Base-by-base conservation (phyloP, 2,113 vertebrate genomes). In the Murina feae region DNA sequence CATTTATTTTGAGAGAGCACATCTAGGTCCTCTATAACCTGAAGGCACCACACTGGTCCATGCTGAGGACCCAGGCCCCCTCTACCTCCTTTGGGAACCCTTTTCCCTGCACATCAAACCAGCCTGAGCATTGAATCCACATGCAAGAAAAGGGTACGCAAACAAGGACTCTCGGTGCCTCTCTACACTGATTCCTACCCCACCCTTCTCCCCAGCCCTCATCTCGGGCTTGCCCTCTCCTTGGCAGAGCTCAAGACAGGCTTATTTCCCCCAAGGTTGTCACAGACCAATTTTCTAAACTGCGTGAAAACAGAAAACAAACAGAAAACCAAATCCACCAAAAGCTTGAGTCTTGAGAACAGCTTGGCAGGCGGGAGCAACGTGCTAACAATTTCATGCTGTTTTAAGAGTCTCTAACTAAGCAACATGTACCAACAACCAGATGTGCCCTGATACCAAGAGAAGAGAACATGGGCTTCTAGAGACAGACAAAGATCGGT, bases 381-480 rank as follows among this genome's bases (percentile, higher is more conserved):
- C 80, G 93, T 93, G 97, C 96, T 97, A 97, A 97, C 96, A 96
- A 97, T 96, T 97, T 97, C 97, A 97, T 96, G 97, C 97, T 96
- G 96, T 96, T 95, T 97, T 96, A 96, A 97, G 95, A 96, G 93
- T 96, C 96, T 96, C 96, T 97, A 97, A 96, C 95, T 94, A 96
- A 96, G 97, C 94, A 94, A 95, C 89, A 81, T 91, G 94, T 95
- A 97, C 96, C 97, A 94, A 96, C 93, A 97, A 96, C 95, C 97
- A 97, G 94, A 97, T 97, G 97, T 96, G 94, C 91, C 86, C 94
- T 93, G 92, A 95, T 91, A 93, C 72, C 25, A 9, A 92, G 86
- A 93, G 89, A 92, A 80, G 72, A 51, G 91, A 96, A 95, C 74
- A 86, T 21, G 13, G 25, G 74, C 93, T 96, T 96, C 95, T 76